phyloP scores from a whole-genome alignment of 2,113 vertebrate species.

The Tyrannus savana region DNA sequence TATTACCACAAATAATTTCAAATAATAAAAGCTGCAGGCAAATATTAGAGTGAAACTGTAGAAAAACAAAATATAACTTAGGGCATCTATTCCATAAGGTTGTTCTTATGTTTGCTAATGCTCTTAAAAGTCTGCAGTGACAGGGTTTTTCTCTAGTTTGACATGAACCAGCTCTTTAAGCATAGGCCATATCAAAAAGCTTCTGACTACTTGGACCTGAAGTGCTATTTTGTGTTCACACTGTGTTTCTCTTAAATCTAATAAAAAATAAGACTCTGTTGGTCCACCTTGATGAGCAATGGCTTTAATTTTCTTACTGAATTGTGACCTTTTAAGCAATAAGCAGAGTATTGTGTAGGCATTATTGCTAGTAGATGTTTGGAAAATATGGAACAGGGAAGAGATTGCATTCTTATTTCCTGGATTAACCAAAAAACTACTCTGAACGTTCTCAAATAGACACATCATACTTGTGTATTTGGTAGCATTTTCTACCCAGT shows the following conservation, averaged over 20 bases:
- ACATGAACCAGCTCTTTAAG: neutral
- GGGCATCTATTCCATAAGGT: neutral
- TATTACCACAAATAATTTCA: neutral
- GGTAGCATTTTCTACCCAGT: neutral
- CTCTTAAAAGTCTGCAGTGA: neutral
- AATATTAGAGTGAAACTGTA: neutral
- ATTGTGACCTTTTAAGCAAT: neutral
- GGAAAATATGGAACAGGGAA: neutral
- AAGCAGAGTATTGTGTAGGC: neutral
- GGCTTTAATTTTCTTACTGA: neutral
- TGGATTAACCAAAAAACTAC: neutral
- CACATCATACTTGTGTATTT: neutral
- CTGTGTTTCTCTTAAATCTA: neutral
- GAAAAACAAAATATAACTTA: neutral
- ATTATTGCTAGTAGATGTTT: neutral
- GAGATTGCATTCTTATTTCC: neutral
- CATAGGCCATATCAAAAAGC: neutral
- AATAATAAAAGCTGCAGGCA: neutral
- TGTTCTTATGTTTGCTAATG: neutral
- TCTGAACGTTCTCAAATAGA: neutral
- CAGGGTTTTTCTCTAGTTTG: neutral
- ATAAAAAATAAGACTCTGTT: neutral
- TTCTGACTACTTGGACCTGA: neutral
- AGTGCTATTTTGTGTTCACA: neutral
- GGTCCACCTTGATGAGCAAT: neutral